Evolutionary conservation across 2,113 vertebrate species (phyloP).

Genomic region (Seriola dumerili): DNA sequence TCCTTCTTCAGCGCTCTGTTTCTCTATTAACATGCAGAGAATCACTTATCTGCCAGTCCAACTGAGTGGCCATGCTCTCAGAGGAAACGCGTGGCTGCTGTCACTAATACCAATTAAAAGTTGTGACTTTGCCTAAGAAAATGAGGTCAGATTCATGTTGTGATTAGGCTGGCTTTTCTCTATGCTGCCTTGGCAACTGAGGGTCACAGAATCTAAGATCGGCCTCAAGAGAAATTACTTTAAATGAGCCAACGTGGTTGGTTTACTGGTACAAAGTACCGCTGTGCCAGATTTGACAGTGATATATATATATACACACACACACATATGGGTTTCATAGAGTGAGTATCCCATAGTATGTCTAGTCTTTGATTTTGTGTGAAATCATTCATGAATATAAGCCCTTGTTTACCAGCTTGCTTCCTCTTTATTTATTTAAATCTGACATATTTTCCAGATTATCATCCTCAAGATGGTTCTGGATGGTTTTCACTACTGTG

Average conservation of each 20-base stretch:
- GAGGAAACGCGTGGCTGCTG: conserved; percentile 49
- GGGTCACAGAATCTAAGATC: conserved; percentile 37
- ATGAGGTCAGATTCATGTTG: conserved; percentile 63
- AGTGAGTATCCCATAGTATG: not conserved
- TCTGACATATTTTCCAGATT: not conserved
- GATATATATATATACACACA: too few species aligned
- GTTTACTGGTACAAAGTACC: conserved; percentile 25
- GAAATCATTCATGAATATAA: not conserved
- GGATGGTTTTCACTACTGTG: not conserved
- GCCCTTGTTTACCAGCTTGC: not conserved
- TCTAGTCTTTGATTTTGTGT: not conserved
- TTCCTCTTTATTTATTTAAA: not conserved
- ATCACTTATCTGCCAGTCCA: conserved; percentile 50
- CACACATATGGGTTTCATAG: not conserved
- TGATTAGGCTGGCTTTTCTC: conserved; percentile 29
- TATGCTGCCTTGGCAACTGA: conserved; percentile 27
- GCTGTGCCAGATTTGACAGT: conserved; percentile 7
- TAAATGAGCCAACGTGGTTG: conserved; percentile 11
- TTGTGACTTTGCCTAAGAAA: conserved; percentile 71
- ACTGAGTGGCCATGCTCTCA: conserved; percentile 42
- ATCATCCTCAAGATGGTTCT: not conserved
- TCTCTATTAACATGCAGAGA: conserved; percentile 69
- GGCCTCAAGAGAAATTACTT: conserved; percentile 21
- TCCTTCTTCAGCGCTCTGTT: conserved; percentile 13
- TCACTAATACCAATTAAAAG: conserved; percentile 75